These are phyloP conservation scores for Crotalus horridus DNA, from an alignment of 2,113 vertebrate genomes.

Conservation along the genomic window DNA sequence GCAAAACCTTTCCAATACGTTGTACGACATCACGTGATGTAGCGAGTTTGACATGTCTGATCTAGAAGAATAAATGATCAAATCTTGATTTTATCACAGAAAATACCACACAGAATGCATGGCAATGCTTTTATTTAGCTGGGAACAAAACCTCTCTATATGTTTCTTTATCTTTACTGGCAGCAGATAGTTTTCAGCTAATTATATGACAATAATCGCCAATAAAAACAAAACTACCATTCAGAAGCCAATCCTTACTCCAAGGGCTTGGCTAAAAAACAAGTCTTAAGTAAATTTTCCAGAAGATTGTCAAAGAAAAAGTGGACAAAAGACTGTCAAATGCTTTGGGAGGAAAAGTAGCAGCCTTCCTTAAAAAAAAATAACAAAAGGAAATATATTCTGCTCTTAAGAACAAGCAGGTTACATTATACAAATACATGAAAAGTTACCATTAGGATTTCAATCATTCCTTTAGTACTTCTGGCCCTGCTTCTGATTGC, in stretches of 20 bases:
- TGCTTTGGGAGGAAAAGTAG: background rate
- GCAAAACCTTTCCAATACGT: too few relatives aligned
- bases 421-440: background rate
- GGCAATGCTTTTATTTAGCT: too few relatives aligned
- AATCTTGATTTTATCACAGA: too few relatives aligned
- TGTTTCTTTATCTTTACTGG: too few relatives aligned
- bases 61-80: too few relatives aligned
- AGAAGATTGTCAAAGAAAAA: background rate
- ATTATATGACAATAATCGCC: background rate
- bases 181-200: too few relatives aligned
- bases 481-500: too few relatives aligned
- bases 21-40: too few relatives aligned
- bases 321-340: too few relatives aligned
- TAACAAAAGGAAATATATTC: background rate
- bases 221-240: background rate
- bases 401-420: background rate
- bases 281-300: background rate
- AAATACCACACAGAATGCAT: too few relatives aligned
- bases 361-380: background rate
- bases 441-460: background rate
- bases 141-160: too few relatives aligned
- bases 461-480: background rate
- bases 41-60: too few relatives aligned
- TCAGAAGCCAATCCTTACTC: background rate
- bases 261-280: background rate